phyloP scores from a whole-genome alignment of 1,140 invertebrate genomes.

The Scaptomyza montana region DNA sequence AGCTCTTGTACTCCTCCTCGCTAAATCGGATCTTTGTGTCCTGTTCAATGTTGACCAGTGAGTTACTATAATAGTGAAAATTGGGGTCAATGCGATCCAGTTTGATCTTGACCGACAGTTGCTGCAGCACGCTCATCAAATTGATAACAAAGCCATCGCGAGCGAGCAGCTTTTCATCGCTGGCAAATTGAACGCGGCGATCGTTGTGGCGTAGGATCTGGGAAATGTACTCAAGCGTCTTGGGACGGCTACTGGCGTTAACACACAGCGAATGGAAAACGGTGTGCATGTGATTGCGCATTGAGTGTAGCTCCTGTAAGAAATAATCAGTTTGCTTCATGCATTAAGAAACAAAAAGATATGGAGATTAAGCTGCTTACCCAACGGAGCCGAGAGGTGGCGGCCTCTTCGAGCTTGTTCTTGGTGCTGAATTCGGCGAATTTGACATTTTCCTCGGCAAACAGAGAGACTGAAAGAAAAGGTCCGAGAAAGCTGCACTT shows the following conservation, averaged over 20 bases:
- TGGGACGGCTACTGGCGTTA: slow-evolving; percentile 89
- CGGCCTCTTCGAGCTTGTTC: slow-evolving; percentile 83
- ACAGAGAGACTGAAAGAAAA: slow-evolving; percentile 94
- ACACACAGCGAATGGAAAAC: slow-evolving; percentile 93
- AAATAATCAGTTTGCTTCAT: slow-evolving; percentile 20
- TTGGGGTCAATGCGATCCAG: slow-evolving; percentile 92
- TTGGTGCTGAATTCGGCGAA: slow-evolving; percentile 87
- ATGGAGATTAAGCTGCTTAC: slow-evolving; percentile 41
- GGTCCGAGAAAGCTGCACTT: slow-evolving; percentile 93
- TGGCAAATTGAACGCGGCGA: slow-evolving; percentile 94
- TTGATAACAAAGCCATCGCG: slow-evolving; percentile 98
- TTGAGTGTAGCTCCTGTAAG: slow-evolving; percentile 88
- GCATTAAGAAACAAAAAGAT: neutral
- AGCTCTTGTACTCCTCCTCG: slow-evolving; percentile 91
- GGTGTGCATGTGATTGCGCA: slow-evolving; percentile 89
- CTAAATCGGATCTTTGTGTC: slow-evolving; percentile 94
- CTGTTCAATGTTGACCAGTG: slow-evolving; percentile 90
- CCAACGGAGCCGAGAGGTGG: slow-evolving; percentile 66
- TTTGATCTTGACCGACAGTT: slow-evolving; percentile 93
- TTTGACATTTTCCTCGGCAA: slow-evolving; percentile 95
- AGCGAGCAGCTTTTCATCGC: slow-evolving; percentile 92
- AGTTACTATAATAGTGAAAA: slow-evolving; percentile 94
- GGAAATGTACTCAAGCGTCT: slow-evolving; percentile 91
- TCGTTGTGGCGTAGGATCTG: slow-evolving; percentile 91
- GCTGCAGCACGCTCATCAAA: slow-evolving; percentile 94